phyloP scores from a whole-genome alignment of 1,140 invertebrate genomes.

The Sweltsa coloradensis region DNA sequence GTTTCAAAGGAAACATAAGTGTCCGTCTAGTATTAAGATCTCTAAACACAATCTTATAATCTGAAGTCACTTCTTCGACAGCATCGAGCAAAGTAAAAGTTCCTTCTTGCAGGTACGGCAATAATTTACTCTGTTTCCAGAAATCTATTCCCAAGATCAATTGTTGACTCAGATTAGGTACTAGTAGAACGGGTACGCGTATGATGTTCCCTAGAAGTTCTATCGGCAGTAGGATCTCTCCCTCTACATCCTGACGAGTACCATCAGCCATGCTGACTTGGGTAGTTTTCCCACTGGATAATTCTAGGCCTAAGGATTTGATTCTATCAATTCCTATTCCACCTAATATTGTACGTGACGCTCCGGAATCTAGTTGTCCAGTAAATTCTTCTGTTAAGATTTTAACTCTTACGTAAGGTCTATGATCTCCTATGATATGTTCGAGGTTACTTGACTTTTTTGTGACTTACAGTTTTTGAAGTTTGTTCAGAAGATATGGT shows the following conservation, averaged over 20 bases:
- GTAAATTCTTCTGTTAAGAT: not conserved
- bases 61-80: not conserved
- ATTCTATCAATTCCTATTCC: not conserved
- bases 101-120: not conserved
- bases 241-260: not conserved
- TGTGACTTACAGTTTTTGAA: no score
- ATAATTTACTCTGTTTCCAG: not conserved
- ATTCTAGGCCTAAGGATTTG: not conserved
- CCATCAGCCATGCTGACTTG: not conserved
- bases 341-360: not conserved
- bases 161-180: not conserved
- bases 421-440: no score
- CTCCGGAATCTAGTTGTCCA: not conserved
- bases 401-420: not conserved
- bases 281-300: not conserved
- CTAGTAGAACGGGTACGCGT: not conserved
- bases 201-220: not conserved
- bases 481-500: no score
- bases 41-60: not conserved
- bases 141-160: not conserved
- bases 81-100: not conserved
- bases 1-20: no score
- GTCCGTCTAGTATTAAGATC: no score
- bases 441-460: no score
- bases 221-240: not conserved